Conservation (phyloP, 2,113 vertebrate species). For the Rhinopomastus cyanomelas region DNA sequence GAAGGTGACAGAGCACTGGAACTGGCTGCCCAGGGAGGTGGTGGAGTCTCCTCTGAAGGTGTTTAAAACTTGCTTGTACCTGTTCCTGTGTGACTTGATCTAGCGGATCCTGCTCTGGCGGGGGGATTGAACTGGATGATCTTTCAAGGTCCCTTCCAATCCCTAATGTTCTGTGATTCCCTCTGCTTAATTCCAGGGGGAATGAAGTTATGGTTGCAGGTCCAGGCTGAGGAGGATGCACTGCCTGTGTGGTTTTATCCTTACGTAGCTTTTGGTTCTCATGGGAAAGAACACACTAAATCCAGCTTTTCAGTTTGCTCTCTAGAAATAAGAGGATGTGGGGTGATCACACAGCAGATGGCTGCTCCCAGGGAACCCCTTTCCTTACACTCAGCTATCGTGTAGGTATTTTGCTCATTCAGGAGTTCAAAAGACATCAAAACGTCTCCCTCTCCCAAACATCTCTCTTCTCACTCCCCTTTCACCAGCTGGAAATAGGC, state of each 20-base stretch:
- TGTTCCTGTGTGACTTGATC: too few species aligned
- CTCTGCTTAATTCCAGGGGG: neutral
- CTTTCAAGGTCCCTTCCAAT: too few species aligned
- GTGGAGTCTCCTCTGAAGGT: too few species aligned
- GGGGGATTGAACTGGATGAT: too few species aligned
- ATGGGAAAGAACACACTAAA: neutral
- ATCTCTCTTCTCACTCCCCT: neutral
- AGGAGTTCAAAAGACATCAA: neutral
- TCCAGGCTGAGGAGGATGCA: neutral
- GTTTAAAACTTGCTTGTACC: too few species aligned
- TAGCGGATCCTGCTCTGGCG: too few species aligned
- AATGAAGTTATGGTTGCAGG: neutral
- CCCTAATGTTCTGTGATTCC: too few species aligned
- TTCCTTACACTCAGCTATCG: neutral
- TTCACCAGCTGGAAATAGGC: neutral
- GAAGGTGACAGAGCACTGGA: too few species aligned
- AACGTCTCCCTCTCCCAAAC: neutral
- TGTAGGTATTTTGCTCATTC: accelerated
- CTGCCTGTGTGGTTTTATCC: neutral
- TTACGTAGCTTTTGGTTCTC: neutral
- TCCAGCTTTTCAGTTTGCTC: neutral
- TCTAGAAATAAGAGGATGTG: neutral
- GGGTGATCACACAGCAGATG: neutral
- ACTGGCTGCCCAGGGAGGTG: too few species aligned
- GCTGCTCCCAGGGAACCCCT: neutral